Evolutionary conservation across 1,140 invertebrate species (phyloP), one percentile per base, ranked within the genome.

Genomic region (Eumeta japonica): DNA sequence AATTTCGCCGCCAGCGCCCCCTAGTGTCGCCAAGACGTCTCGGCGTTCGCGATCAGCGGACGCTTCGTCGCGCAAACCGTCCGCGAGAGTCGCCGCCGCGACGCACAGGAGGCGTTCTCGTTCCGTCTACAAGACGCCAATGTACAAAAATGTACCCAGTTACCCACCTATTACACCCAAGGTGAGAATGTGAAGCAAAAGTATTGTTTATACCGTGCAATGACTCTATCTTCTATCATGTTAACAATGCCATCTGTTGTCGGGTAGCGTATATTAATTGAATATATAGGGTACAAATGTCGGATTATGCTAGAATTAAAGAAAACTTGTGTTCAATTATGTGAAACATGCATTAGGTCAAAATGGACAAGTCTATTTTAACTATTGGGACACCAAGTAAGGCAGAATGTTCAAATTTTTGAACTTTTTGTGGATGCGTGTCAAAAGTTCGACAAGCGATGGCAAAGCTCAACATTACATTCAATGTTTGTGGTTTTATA

Each of bases 111-210:
- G 57, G 2, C 60, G 58, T 14, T 65, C 62, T 18, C 49, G 55
- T 14, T 62, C 60, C 45, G 62, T 66, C 4, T 71, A 66, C 50
- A 46, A 48, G 16, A 71, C 66, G 4, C 66, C 66, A 3, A 58
- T 58, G 0, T 64, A 60, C 28, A 67, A 62, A 48, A 62, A 58
- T 12, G 49, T 54, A 1, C 16, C 33, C 4, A 55, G 47, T 37
- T 73, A 64, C 36, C 71, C 71, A 0, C 51, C 52, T 4, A 75
- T 75, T 27, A 75, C 71, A 12, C 71, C 71, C n/a, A 75, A 75
- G 60, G 71, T 63, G 34, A 37, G n/a, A 9, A 15, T 52, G n/a
- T 40, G 29, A 13, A 27, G n/a, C n/a, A n/a, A n/a, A n/a, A n/a
- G n/a, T n/a, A n/a, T 35, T n/a, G 10, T 5, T 4, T 35, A 20